phyloP scores from a whole-genome alignment of 2,797 vertebrate species.

The Phoxinus dragarum region DNA sequence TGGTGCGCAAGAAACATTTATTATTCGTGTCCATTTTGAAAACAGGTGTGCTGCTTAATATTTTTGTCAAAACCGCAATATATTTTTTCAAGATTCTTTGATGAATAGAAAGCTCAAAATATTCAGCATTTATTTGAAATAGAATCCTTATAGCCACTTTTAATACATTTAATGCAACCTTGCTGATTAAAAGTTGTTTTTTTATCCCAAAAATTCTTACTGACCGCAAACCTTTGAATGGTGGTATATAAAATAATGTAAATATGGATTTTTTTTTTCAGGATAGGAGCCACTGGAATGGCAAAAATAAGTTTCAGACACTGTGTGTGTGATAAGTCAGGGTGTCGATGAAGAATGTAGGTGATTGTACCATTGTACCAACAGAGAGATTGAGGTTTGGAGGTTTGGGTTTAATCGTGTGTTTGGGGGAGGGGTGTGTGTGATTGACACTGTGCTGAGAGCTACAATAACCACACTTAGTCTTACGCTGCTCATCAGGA shows the following conservation, averaged over 20 bases:
- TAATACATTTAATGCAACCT: background rate
- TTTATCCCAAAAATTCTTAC: no score
- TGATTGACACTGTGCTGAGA: slow-evolving; percentile 17
- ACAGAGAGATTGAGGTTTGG: background rate
- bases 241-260: background rate
- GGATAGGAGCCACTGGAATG: background rate
- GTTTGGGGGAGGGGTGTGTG: background rate
- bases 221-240: background rate
- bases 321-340: background rate
- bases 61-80: background rate
- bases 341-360: background rate
- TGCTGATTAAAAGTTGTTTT: background rate
- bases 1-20: background rate
- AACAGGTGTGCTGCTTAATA: background rate
- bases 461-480: slow-evolving; percentile 33
- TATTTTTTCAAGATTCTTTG: background rate
- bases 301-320: no score
- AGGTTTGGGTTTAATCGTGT: background rate
- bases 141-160: background rate
- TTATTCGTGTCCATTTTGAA: background rate
- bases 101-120: background rate
- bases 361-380: background rate
- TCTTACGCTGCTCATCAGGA: slow-evolving; percentile 22
- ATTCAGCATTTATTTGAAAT: background rate
- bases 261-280: background rate